Conservation (phyloP, 1,140 invertebrate species). For the Papilio glaucus region DNA sequence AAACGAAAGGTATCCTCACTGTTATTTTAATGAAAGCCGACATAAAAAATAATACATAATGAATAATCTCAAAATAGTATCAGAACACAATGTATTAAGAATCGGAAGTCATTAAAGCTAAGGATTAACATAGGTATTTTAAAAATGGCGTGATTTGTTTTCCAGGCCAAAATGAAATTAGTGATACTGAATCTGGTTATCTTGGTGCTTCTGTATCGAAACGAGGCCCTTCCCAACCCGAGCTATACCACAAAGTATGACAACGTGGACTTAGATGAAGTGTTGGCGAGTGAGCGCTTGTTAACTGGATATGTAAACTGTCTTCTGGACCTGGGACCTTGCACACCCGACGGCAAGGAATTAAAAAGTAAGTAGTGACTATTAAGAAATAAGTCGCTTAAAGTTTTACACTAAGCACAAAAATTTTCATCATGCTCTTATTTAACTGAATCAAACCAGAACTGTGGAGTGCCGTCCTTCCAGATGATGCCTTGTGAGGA, state of each 20-base stretch:
- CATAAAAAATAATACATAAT: too few species aligned
- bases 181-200: neutral
- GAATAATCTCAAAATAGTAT: too few species aligned
- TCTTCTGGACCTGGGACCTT: conserved; percentile 86
- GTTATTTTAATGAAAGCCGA: too few species aligned
- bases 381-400: neutral
- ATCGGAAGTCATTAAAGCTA: too few species aligned
- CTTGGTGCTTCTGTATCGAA: neutral
- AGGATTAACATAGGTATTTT: too few species aligned
- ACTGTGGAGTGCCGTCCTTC: too few species aligned
- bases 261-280: conserved; percentile 87
- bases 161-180: neutral
- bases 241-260: conserved; percentile 90
- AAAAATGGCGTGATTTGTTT: neutral
- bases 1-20: too few species aligned
- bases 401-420: too few species aligned
- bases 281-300: conserved; percentile 87
- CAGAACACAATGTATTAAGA: too few species aligned
- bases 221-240: conserved; percentile 31
- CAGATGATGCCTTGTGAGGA: too few species aligned
- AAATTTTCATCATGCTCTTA: too few species aligned
- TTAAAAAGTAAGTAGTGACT: conserved; percentile 84
- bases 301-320: conserved; percentile 89
- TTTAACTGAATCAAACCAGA: too few species aligned
- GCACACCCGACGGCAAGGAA: conserved; percentile 88